Evolutionary conservation across 2,797 vertebrate species (phyloP).

Genomic region (Onychomys leucogaster): DNA sequence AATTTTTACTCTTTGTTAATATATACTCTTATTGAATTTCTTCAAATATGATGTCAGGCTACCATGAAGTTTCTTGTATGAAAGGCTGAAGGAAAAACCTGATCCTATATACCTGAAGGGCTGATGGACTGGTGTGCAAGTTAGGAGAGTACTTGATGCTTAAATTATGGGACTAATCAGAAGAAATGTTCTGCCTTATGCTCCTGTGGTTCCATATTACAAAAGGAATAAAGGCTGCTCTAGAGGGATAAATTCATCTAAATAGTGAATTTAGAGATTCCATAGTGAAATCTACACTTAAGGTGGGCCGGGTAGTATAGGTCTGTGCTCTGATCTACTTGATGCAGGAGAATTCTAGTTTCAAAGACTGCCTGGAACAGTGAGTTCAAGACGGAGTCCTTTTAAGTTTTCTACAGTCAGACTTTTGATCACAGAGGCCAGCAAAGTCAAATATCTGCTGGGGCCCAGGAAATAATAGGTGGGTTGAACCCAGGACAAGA

Average conservation of each 20-base stretch:
- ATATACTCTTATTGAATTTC: background rate
- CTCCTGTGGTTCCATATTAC: background rate
- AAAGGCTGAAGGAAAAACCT: background rate
- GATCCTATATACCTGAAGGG: background rate
- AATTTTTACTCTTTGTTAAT: background rate
- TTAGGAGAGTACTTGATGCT: background rate
- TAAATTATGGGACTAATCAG: background rate
- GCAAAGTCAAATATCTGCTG: background rate
- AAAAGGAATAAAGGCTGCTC: slow-evolving; percentile 1
- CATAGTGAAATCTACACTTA: background rate
- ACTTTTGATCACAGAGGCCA: background rate
- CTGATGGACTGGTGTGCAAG: background rate
- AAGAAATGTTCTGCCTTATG: background rate
- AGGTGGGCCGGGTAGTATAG: background rate
- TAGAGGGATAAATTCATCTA: background rate
- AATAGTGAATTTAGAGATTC: background rate
- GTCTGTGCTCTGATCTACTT: background rate
- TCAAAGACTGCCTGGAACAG: background rate
- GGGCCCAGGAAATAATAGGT: background rate
- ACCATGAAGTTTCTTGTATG: background rate
- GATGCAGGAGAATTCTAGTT: background rate
- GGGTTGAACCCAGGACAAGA: background rate
- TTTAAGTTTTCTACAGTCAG: background rate
- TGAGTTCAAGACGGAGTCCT: background rate
- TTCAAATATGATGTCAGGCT: background rate